Conservation (phyloP, 1,140 invertebrate species). For the Melipona quadrifasciata region DNA sequence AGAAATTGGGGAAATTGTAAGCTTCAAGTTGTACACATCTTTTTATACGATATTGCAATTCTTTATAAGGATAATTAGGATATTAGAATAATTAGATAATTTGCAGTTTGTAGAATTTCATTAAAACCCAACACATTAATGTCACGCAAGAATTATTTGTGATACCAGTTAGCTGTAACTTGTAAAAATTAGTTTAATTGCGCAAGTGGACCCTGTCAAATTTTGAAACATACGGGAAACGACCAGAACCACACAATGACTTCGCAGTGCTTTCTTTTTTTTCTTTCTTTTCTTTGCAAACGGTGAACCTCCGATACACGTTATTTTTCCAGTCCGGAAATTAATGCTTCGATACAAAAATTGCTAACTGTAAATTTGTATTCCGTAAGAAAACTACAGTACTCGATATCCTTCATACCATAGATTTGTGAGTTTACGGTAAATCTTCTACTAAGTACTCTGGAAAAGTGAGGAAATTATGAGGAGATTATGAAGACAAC, state of each 20-base stretch:
- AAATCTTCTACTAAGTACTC: background rate
- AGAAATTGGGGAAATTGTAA: background rate
- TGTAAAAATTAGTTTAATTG: too few species aligned
- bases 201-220: background rate
- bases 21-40: background rate
- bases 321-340: slow-evolving; percentile 7
- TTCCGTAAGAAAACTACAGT: background rate
- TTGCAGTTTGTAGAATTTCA: background rate
- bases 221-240: background rate
- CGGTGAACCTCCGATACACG: background rate
- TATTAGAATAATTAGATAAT: background rate
- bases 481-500: background rate
- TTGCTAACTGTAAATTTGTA: slow-evolving; percentile 5
- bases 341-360: background rate
- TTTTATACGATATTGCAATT: background rate
- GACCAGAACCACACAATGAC: background rate
- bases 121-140: background rate
- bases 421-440: slow-evolving; percentile 4
- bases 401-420: background rate
- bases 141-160: background rate
- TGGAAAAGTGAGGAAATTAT: background rate
- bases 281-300: slow-evolving; percentile 23
- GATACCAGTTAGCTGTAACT: too few species aligned
- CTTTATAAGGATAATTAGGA: too few species aligned
- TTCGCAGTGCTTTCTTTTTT: slow-evolving; percentile 3